Evolutionary conservation across 2,888 invertebrate genomes (phyloP), one percentile per base, ranked within the genome.

Genomic region (Drosophila mercatorum): DNA sequence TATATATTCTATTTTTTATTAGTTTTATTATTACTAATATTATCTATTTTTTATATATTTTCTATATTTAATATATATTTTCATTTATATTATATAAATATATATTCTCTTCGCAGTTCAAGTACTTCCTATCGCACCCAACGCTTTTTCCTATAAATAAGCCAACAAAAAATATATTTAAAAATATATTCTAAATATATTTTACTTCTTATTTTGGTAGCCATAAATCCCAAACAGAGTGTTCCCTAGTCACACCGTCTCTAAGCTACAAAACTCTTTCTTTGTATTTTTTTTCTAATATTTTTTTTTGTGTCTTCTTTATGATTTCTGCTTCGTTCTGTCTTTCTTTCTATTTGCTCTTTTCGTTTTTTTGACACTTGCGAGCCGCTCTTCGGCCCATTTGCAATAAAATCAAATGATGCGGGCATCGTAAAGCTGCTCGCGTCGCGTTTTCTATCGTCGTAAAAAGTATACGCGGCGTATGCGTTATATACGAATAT

Each of bases 391-490:
- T 51, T 72, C 57, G 67, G 59, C 62, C 72, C 76, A 75, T 76
- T 72, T 72, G 81, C 86, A 84, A 88, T 84, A 88, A 84, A 84
- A 84, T 84, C 88, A 84, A 84, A 84, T 84, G 84, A 83, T 83
- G 84, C 86, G 88, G 78, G 76, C 75, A 78, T 88, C 84, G 81
- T 84, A 84, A 84, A 84, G 84, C 80, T 78, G 52, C 75, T 57
- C 75, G 43, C 78, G 43, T 72, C 83, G 78, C 78, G 80, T 80
- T 82, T 85, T 80, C 83, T 78, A 82, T 84, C 75, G 83, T 82
- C 83, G 72, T 88, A 80, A 88, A 51, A 85, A 75, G 69, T 72
- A 78, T 80, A 80, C 83, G 77, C 72, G 43, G 69, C 81, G 65
- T 79, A 70, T 72, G 17, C 80, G 88, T 82, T 75, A 82, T 88